Evolutionary conservation across 2,888 invertebrate genomes (phyloP).

Genomic region (Pardosa pseudoannulata): DNA sequence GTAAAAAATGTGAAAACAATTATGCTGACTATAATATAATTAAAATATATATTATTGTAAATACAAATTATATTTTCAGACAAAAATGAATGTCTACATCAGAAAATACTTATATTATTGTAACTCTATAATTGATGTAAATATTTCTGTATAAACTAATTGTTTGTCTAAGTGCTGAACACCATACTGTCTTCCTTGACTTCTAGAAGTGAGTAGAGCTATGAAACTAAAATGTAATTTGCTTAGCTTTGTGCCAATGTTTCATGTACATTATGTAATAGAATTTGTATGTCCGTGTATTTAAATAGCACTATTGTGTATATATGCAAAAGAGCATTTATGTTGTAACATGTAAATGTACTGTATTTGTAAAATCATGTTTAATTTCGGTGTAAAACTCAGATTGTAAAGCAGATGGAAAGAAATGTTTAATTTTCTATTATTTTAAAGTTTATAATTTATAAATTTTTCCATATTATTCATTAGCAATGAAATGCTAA

Average conservation of each 20-base stretch:
- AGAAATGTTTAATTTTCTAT: no score
- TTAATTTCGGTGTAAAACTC: no score
- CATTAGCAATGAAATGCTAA: no score
- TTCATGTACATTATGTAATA: not conserved
- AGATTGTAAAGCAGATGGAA: no score
- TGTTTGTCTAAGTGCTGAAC: not conserved
- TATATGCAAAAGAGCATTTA: not conserved
- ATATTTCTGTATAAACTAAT: not conserved
- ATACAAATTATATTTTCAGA: no score
- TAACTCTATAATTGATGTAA: not conserved
- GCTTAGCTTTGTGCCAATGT: slow-evolving; percentile 26
- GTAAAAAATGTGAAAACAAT: no score
- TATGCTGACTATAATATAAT: no score
- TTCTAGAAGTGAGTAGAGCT: not conserved
- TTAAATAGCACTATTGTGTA: not conserved
- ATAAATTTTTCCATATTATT: no score
- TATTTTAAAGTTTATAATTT: no score
- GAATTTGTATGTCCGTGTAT: not conserved
- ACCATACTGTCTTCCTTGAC: slow-evolving; percentile 2
- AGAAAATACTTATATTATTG: no score
- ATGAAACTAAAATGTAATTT: not conserved
- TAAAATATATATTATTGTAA: no score
- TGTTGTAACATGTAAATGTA: not conserved
- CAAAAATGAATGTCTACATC: no score
- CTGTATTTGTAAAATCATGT: not conserved